Conservation (phyloP, 2,888 invertebrate genomes). For the Lycaena phlaeas region DNA sequence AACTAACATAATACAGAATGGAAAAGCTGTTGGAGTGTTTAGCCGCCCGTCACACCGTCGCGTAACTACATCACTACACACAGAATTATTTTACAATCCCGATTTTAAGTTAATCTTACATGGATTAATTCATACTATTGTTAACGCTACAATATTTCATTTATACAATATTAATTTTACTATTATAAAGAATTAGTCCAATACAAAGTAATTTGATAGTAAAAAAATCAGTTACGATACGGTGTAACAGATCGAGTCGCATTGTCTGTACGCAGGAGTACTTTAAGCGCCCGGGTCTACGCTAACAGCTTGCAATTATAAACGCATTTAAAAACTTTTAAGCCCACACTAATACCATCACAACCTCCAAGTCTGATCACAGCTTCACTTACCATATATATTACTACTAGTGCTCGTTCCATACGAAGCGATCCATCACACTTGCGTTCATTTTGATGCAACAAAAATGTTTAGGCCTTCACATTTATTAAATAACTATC, state of each 20-base stretch:
- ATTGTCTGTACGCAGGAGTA: conserved; percentile 24
- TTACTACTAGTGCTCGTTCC: conserved; percentile 27
- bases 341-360: conserved; percentile 48
- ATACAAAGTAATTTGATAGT: no score
- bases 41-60: conserved; percentile 24
- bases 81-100: background rate
- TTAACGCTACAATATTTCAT: no score
- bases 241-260: conserved; percentile 1
- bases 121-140: no score
- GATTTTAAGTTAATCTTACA: no score
- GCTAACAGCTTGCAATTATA: conserved; percentile 37
- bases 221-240: background rate
- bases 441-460: no score
- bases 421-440: conserved; percentile 11
- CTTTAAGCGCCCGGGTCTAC: conserved; percentile 44
- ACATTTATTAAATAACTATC: no score
- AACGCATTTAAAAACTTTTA: conserved; percentile 43
- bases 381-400: conserved; percentile 52
- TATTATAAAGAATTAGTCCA: no score
- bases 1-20: conserved; percentile 42
- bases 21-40: conserved; percentile 20
- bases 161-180: no score
- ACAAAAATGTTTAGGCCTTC: no score
- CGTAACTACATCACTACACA: conserved; percentile 10
- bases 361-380: conserved; percentile 68